These are phyloP conservation scores for Gonatopus flavifemur DNA, from an alignment of 1,140 invertebrate genomes.

Conservation along the genomic window DNA sequence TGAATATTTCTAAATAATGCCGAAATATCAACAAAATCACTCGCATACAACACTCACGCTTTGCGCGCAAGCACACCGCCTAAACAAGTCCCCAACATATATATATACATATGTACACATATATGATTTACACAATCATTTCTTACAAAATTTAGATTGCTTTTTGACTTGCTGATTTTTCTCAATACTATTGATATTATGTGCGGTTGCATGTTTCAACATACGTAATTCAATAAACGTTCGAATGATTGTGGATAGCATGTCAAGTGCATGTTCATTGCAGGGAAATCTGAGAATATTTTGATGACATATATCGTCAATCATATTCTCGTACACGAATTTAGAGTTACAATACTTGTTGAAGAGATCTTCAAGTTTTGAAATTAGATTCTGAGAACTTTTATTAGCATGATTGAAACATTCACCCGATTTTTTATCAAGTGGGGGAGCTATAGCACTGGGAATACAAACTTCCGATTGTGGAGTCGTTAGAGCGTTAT, in stretches of 20 bases:
- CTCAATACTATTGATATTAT: conserved; percentile 11
- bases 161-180: conserved; percentile 14
- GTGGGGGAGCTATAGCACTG: neutral
- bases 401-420: conserved; percentile 1
- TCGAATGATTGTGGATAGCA: conserved; percentile 3
- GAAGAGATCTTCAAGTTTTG: conserved; percentile 9
- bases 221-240: conserved; percentile 9
- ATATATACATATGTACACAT: too few species aligned
- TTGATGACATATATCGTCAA: conserved; percentile 5
- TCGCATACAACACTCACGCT: too few species aligned
- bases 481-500: neutral
- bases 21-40: too few species aligned
- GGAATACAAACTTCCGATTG: neutral
- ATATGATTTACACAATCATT: too few species aligned
- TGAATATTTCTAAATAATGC: too few species aligned
- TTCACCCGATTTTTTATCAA: neutral
- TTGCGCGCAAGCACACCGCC: too few species aligned
- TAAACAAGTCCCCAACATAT: too few species aligned
- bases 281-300: conserved; percentile 12
- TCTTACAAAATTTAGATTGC: conserved; percentile 15
- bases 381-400: conserved; percentile 5
- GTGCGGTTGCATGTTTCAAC: conserved; percentile 3
- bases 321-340: conserved; percentile 8
- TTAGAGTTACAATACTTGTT: conserved; percentile 6
- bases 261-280: conserved; percentile 6